Conservation (phyloP, 2,888 invertebrate genomes). For the Drosophila flavopinicola region DNA sequence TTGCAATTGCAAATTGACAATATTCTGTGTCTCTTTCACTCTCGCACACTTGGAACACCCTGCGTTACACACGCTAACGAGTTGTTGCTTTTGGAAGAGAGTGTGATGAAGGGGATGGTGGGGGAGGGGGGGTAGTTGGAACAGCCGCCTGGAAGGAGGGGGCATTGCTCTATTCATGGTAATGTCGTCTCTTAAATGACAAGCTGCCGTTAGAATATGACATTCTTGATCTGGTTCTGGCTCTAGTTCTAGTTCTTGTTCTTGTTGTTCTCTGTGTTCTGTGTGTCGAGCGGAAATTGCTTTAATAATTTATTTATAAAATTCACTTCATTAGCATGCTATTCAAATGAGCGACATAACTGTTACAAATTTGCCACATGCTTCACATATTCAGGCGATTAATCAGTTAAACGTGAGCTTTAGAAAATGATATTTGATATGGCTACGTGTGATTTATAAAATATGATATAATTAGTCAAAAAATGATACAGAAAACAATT, state of each 20-base stretch:
- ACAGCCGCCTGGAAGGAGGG: not conserved
- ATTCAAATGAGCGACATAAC: slow-evolving; percentile 36
- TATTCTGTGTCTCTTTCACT: not conserved
- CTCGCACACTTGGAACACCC: not conserved
- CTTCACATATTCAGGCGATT: slow-evolving; percentile 11
- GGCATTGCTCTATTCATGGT: slow-evolving; percentile 35
- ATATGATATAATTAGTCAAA: too few species aligned
- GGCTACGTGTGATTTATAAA: not conserved
- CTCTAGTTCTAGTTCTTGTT: slow-evolving; percentile 1
- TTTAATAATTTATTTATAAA: slow-evolving; percentile 76
- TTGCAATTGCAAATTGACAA: slow-evolving; percentile 43
- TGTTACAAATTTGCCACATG: slow-evolving; percentile 22
- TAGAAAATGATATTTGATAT: too few species aligned
- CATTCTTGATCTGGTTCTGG: slow-evolving; percentile 37
- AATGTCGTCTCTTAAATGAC: slow-evolving; percentile 61
- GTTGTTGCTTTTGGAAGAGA: slow-evolving; percentile 24
- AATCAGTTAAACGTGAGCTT: slow-evolving; percentile 6
- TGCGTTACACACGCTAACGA: slow-evolving; percentile 51
- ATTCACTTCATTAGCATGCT: slow-evolving; percentile 63
- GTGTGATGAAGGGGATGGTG: too few species aligned
- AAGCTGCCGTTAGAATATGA: slow-evolving; percentile 64
- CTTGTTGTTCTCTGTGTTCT: slow-evolving; percentile 4
- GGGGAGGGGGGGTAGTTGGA: not conserved
- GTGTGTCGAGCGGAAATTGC: slow-evolving; percentile 70
- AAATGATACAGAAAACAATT: too few species aligned